Evolutionary conservation across 2,113 vertebrate species (phyloP).

Genomic region (Lathamus discolor): DNA sequence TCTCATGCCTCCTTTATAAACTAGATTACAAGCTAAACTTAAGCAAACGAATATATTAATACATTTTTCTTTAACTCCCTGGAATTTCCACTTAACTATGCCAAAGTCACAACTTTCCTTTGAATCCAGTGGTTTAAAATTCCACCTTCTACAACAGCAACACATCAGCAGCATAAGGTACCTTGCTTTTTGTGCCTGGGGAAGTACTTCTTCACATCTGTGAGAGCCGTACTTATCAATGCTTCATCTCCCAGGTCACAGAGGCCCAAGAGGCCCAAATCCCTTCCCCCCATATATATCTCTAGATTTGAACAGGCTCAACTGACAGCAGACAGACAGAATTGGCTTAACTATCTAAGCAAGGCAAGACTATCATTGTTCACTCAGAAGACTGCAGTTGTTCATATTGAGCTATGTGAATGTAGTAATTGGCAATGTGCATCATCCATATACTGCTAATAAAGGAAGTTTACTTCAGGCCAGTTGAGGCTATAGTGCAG

Average conservation of each 20-base stretch:
- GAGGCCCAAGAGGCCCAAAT: not conserved
- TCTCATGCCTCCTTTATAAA: not conserved
- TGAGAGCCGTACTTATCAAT: not conserved
- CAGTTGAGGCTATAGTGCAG: not conserved
- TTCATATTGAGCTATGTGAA: too few relatives aligned
- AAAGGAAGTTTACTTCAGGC: not conserved
- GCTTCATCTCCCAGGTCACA: not conserved
- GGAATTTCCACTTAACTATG: not conserved
- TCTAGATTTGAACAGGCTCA: not conserved
- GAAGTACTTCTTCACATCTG: not conserved
- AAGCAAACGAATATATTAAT: not conserved
- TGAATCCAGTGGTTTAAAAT: not conserved
- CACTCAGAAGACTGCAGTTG: not conserved
- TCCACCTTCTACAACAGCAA: not conserved
- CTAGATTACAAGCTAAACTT: not conserved
- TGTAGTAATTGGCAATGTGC: too few relatives aligned
- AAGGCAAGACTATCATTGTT: not conserved
- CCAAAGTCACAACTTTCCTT: not conserved
- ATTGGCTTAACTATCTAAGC: not conserved
- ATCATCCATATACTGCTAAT: not conserved
- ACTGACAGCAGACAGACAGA: not conserved
- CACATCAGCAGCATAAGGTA: not conserved
- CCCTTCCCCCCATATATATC: rapidly evolving
- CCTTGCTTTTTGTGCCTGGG: not conserved
- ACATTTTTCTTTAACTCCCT: not conserved